Percentiles rank a stretch among this genome's conserved stretches.
Conservation (phyloP, 92 coral and sea anemone species). For the Parazoanthus swiftii region DNA sequence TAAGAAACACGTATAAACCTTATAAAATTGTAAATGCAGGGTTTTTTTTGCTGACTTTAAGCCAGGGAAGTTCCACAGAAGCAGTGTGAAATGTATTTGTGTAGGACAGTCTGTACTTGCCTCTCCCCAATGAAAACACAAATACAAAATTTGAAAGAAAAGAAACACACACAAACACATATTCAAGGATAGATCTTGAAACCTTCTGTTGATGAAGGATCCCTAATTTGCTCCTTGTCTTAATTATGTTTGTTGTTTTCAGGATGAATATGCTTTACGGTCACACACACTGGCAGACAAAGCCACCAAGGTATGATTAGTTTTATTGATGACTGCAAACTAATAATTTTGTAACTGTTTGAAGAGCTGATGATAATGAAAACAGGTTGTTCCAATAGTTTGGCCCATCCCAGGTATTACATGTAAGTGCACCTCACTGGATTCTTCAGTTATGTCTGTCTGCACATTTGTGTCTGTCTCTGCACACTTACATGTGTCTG, state of each 20-base stretch:
- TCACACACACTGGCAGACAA: slow-evolving; percentile 92
- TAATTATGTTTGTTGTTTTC: neutral
- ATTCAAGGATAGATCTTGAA: neutral
- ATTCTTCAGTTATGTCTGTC: neutral
- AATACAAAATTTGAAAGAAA: too few species aligned
- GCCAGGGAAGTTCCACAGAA: too few species aligned
- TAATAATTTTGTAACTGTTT: neutral
- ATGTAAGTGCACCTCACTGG: neutral
- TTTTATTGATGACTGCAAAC: neutral
- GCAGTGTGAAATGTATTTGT: too few species aligned
- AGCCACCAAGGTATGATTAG: slow-evolving; percentile 77
- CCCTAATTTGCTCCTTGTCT: neutral
- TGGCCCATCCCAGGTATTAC: neutral
- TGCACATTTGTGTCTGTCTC: neutral
- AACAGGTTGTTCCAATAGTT: neutral
- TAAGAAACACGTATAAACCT: too few species aligned
- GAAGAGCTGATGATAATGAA: neutral
- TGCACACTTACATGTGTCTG: neutral
- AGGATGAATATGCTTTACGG: slow-evolving; percentile 96
- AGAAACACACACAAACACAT: too few species aligned
- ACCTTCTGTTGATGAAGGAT: neutral
- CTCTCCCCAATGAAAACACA: too few species aligned
- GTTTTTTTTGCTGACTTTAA: too few species aligned
- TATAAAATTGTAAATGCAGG: too few species aligned
- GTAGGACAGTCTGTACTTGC: too few species aligned